Evolutionary conservation across 2,113 vertebrate species (phyloP), one percentile per base, ranked within the genome.

Genomic region (Eidolon helvum): DNA sequence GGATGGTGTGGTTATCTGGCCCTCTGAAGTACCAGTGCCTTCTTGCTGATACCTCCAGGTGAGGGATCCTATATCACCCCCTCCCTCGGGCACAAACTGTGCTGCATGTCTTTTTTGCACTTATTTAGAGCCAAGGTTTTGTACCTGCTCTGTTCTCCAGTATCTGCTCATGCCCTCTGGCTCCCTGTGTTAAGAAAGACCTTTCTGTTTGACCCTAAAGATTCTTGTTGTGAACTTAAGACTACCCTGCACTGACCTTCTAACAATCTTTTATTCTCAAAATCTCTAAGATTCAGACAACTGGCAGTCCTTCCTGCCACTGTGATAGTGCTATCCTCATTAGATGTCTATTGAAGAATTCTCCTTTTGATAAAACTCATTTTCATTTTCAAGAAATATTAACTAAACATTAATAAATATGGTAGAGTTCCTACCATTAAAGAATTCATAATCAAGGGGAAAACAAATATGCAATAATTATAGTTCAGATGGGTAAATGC

Each of bases 321-420:
- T 74, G 22, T 83, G 45, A 21, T 22, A 43, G 0, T 82, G 35
- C 57, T 77, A 43, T 61, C 33, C n/a, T 82, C 40, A 35, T 59
- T 48, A 61, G 74, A 35, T 57, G n/a, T 22, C 61, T 48, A 33
- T 4, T 38, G 43, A 94, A 18, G n/a, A 40, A 92, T 55, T 66
- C 30, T 88, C 72, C 33, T 80, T 89, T 74, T 93, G n/a, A 72
- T 63, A 77, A 86, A 89, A 59, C 12, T 89, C 53, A 87, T 89
- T 87, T 91, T 94, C 5, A 21, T 63, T 43, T 80, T 94, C 35
- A 82, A 38, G 11, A 72, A 96, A 57, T 38, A 57, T 63, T 45
- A 84, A 78, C 10, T 93, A 68, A 66, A n/a, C 33, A 66, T 24
- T 72, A 77, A 71, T 91, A 82, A 78, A 72, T 55, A 38, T 30